Evolutionary conservation across 2,113 vertebrate genomes (phyloP), one percentile per base, ranked within the genome.

Genomic region (Danio rerio): DNA sequence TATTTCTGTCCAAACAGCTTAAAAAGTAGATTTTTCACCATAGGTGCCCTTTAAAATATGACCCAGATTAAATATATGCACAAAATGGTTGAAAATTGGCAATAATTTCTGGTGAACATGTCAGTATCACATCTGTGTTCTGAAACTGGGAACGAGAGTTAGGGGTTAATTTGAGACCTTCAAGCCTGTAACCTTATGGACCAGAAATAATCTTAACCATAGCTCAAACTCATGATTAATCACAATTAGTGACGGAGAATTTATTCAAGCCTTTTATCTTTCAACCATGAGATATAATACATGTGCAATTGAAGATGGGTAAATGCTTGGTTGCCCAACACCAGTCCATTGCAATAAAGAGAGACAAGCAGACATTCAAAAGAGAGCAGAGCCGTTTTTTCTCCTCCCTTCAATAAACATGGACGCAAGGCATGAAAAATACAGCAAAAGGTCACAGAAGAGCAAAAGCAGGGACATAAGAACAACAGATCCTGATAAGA

Each of bases 391-490:
- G 16, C 63, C 31, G 3, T 31, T 31, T 83, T 85, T 85, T 52
- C 47, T 49, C 50, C 55, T 88, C 65, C 66, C 68, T 86, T 84
- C 84, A 83, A 82, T 86, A 43, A 72, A 85, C 82, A 81, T 70
- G 49, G 80, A 86, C 65, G 87, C 45, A 86, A 13, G 45, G 53
- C 61, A 74, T 73, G 71, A 80, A 68, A 85, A 66, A 70, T 79
- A 78, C 49, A 69, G 59, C 31, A 42, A 59, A 52, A 65, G 42
- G n/a, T 53, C 73, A 69, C 55, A 55, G 81, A 43, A 78, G 10
- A 52, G 73, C 9, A 13, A 78, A 49, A 53, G 42, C 50, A 81
- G 1, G 2, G 53, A 80, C 11, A 53, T 52, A 79, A 40, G 7
- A 31, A 83, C 9, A 73, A 10, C 50, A 81, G 69, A 7, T 58